A percentile compares a stretch with the other conserved stretches of the same genome.
These are phyloP conservation scores for Pseudomyrmex flavicornis DNA, from an alignment of 1,140 invertebrate species.

Conservation along the genomic window DNA sequence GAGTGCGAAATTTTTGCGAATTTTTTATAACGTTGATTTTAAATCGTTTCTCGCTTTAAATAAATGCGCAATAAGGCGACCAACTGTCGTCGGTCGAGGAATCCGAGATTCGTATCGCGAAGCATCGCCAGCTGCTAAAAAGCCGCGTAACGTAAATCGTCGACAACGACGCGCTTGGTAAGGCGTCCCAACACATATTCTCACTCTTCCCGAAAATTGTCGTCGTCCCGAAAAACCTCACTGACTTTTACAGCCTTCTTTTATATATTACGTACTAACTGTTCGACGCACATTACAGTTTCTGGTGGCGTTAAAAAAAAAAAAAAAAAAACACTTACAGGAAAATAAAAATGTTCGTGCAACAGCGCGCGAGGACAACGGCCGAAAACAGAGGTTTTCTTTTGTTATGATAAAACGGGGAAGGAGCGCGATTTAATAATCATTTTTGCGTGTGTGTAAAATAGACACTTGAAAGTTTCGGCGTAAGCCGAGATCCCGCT, in stretches of 20 bases:
- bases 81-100: neutral
- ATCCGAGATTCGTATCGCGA: conserved; percentile 35
- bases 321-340: neutral
- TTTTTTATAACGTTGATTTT: neutral
- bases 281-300: conserved; percentile 3
- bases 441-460: conserved; percentile 7
- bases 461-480: neutral
- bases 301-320: neutral
- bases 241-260: conserved; percentile 52
- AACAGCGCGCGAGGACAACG: neutral
- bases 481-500: neutral
- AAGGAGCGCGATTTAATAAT: conserved; percentile 36
- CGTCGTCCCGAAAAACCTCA: neutral
- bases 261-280: neutral
- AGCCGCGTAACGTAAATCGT: conserved; percentile 54
- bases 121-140: conserved; percentile 9
- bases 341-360: conserved; percentile 1
- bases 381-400: neutral
- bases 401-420: neutral
- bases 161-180: conserved; percentile 23
- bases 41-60: neutral
- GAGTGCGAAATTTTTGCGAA: neutral
- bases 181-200: neutral
- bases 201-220: conserved; percentile 54
- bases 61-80: neutral